Evolutionary conservation across 2,888 invertebrate genomes (phyloP), one percentile per base, ranked within the genome.

Genomic region (Asteroscopus sphinx): DNA sequence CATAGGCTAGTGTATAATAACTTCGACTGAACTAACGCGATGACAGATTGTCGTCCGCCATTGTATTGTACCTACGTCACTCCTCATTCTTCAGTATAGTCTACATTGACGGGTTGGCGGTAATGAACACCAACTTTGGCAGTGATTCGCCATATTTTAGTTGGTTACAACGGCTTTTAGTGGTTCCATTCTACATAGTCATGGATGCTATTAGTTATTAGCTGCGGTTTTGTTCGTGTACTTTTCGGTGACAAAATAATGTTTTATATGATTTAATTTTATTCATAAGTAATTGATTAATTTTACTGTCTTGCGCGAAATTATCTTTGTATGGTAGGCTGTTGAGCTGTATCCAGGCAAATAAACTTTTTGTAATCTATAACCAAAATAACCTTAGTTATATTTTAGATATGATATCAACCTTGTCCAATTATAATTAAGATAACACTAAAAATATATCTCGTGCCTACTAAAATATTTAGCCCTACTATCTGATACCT

Each of bases 401-500:
- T 2, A 30, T 30, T 3, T 30, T n/a, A 1, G 3, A 21, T 21
- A 21, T 21, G 21, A 21, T 21, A 21, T 48, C 39, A 48, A 59
- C 44, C 35, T 30, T 67, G n/a, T n/a, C n/a, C n/a, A n/a, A 44
- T 47, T 58, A 62, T 58, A 30, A 62, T 67, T 62, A 39, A 59
- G 67, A 58, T 67, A 67, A 67, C 48, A 58, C 62, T 39, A 67
- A 58, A 66, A 66, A 66, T 67, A 61, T 36, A 67, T 44, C 49
- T 40, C 17, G n/a, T 45, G 40, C 28, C n/a, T 37, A 67, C 40
- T 12, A 59, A 67, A 49, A 41, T 67, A 63, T 58, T 45, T 67
- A 36, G 35, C 26, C n/a, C n/a, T 46, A 41, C 16, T 52, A 68
- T 47, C 46, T 35, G 36, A 37, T 12, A 28, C 12, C 12, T 52